Base-by-base conservation (phyloP, 2,888 invertebrate species). In the Meiosimyza decipiens region DNA sequence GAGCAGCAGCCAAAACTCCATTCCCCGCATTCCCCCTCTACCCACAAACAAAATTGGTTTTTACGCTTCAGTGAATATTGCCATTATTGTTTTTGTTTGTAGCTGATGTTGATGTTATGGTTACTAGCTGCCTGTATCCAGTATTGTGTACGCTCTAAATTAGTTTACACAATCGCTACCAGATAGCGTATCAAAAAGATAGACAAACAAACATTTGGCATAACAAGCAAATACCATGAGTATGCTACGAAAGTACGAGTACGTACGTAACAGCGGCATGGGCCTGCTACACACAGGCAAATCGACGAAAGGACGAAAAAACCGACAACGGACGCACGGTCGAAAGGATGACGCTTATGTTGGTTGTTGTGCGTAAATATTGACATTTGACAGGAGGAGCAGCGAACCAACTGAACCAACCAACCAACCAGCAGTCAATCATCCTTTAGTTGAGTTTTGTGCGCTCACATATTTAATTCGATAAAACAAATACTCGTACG, bases 121-220 rank as follows among this genome's bases (percentile, higher is more conserved):
- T 52, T 49, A 52, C 60, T 59, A 40, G 60, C 47, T 18, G 49
- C 55, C 33, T 40, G 40, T 71, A 63, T 62, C 68, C 22, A 22
- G 49, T 15, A 66, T 52, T 68, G 68, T 68, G 60, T 73, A 60
- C 67, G 63, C 54, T 72, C 69, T 67, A 73, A 75, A 75, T 75
- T 75, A 75, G 75, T 75, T 75, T 75, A 66, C 75, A 74, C 74
- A 75, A 54, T 72, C 60, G 72, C 75, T 74, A 72, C 55, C 68
- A 74, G 71, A 74, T 73, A 70, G 76, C 69, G 71, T 51, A 73
- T 54, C 64, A 54, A 62, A 75, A 70, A 71, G 73, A 79, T 74
- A 75, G 63, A 74, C 72, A 75, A 77, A 77, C 74, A 77, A 75
- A 77, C 78, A 79, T 78, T 78, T 75, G 78, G 78, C 78, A 78